Base-by-base conservation (phyloP, 1,140 invertebrate genomes). In the Pogonomyrmex barbatus region DNA sequence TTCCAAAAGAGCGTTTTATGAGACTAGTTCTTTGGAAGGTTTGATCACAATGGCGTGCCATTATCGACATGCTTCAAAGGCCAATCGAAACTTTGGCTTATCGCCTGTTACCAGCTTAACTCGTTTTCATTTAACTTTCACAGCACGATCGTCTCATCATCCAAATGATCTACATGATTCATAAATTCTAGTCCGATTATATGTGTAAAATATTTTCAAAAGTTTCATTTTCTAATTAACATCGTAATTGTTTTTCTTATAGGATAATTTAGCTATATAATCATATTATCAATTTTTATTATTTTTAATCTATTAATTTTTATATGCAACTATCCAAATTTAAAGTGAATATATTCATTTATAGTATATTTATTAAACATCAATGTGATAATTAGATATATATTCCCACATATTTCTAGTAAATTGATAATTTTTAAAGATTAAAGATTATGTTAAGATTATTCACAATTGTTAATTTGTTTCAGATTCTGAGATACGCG, bases 21-120 rank as follows among this genome's bases (percentile, higher is more conserved):
- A 87, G 54, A 60, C 39, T 54, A 39, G 50, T 73, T 47, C 62
- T 79, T 87, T 67, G 47, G 17, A 9, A 60, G 30, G 36, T 33
- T 58, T 52, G 45, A 30, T 52, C 54, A 73, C 62, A 89, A 90
- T 89, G 83, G 73, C 42, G 42, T 54, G 17, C 79, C 81, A 85
- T 90, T 88, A 88, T 90, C 86, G 82, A 85, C 76, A 87, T 62
- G 54, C 52, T 79, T 83, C 45, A 58, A 56, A 86, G 47, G 77
- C 24, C 52, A 76, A 68, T 24, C 39, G 62, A 84, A 75, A 62
- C 65, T 88, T 77, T 47, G 45, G 70, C 86, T 89, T 90, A 88
- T 90, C 89, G 88, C 75, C 62, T 85, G 73, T 87, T 90, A 82
- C 58, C 86, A 88, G 86, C 81, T 89, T 90, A 89, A 90, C 76